Evolutionary conservation across 2,888 invertebrate species (phyloP), one percentile per base, ranked within the genome.

Genomic region (Lamellibrachia satsuma): DNA sequence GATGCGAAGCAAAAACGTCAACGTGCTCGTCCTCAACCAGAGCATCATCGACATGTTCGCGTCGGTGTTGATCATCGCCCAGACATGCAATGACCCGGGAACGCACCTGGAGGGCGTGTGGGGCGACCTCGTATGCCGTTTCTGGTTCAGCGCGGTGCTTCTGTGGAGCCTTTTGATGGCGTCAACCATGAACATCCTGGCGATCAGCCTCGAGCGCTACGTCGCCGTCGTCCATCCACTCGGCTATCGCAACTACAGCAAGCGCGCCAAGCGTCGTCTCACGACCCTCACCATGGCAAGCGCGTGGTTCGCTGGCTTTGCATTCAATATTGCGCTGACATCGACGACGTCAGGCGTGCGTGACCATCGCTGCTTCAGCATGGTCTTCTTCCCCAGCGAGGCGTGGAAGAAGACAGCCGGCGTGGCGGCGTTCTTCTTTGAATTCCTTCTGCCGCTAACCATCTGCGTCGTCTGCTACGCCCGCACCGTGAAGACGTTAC

Each of bases 1-100:
- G 91, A 97, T 98, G 95, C 97, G 98, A 93, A 98, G 98, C 75
- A 98, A 75, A n/a, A 75, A 75, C 22, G 75, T 75, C 75, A 75
- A 75, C 75, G 75, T 75, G 75, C 75, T 75, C 22, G 75, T 75
- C 22, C 75, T 75, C 75, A 75, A 75, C 22, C 75, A 75, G 75
- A 75, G 75, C 75, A 6, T 75, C 75, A n/a, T 75, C 75, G 75
- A 75, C 22, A 75, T 75, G 75, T n/a, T 75, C 11, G 75, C 75
- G 75, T 75, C 75, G 75, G 75, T 75, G 75, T 22, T 75, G 22
- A 22, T 75, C 75, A n/a, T 75, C 75, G 75, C 75, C 75, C 15
- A 75, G 75, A 75, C 75, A n/a, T n/a, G n/a, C 75, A 75, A 22
- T n/a, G 15, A 75, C 75, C 15, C 75, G 75, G 6, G 75, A 0